Conservation (phyloP, 2,888 invertebrate species). For the Phortica okadai region DNA sequence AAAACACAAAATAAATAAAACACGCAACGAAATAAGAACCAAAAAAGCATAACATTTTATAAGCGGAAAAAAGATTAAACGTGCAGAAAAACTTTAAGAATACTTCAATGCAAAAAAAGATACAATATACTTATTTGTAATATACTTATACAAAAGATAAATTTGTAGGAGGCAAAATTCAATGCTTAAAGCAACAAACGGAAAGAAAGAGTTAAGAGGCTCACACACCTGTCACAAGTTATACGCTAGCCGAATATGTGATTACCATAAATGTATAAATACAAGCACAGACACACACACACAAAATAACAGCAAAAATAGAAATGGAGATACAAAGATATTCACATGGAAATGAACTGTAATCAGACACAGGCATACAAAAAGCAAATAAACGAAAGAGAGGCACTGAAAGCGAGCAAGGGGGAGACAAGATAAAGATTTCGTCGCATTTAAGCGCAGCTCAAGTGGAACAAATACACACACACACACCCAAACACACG, state of each 20-base stretch:
- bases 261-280: conserved; percentile 70
- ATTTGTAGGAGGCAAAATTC: no score
- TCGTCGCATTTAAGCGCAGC: conserved; percentile 68
- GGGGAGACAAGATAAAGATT: conserved; percentile 61
- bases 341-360: not conserved
- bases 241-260: conserved; percentile 57
- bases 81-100: no score
- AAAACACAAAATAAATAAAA: conserved; percentile 25
- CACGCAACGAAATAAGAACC: not conserved
- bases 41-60: conserved; percentile 6
- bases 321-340: not conserved
- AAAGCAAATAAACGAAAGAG: conserved; percentile 22
- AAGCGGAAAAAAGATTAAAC: not conserved
- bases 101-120: no score
- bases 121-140: no score
- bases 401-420: conserved; percentile 25
- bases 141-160: no score
- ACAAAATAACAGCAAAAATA: not conserved
- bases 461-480: conserved; percentile 64
- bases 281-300: conserved; percentile 42
- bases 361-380: not conserved
- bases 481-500: conserved; percentile 11
- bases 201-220: conserved; percentile 61
- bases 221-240: conserved; percentile 49
- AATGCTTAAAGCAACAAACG: conserved; percentile 54